These are phyloP conservation scores for Helleia helle DNA, from an alignment of 2,888 invertebrate genomes.

Conservation along the genomic window DNA sequence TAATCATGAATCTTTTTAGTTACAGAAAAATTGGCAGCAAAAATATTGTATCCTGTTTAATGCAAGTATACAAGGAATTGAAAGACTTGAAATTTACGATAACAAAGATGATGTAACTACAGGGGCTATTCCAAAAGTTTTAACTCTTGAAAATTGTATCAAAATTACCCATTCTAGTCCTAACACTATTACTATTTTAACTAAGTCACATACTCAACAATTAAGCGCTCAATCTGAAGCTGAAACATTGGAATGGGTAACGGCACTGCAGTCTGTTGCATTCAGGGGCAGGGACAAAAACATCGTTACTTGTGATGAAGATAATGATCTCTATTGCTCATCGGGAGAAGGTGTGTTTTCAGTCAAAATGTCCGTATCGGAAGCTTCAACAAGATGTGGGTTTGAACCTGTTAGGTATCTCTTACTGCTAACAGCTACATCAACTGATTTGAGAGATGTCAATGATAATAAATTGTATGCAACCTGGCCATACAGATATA, in stretches of 20 bases:
- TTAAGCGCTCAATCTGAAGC: slow-evolving; percentile 75
- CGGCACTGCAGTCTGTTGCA: slow-evolving; percentile 85
- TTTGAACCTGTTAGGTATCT: slow-evolving; percentile 82
- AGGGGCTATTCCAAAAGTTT: slow-evolving; percentile 80
- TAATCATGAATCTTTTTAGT: too few relatives aligned
- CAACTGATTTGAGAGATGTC: slow-evolving; percentile 81
- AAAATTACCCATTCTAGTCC: slow-evolving; percentile 83
- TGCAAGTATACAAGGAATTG: slow-evolving; percentile 89
- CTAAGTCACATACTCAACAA: slow-evolving; percentile 81
- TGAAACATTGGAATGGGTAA: slow-evolving; percentile 85
- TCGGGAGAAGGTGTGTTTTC: slow-evolving; percentile 87
- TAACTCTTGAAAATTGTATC: slow-evolving; percentile 89
- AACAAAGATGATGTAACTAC: slow-evolving; percentile 80
- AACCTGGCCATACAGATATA: slow-evolving; percentile 89
- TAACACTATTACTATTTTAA: slow-evolving; percentile 80
- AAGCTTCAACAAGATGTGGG: slow-evolving; percentile 84
- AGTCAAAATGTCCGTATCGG: slow-evolving; percentile 84
- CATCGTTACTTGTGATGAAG: slow-evolving; percentile 82
- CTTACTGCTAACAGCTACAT: slow-evolving; percentile 81
- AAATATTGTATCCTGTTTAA: slow-evolving; percentile 85
- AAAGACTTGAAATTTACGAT: slow-evolving; percentile 89
- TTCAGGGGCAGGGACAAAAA: slow-evolving; percentile 79
- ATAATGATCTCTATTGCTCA: slow-evolving; percentile 91
- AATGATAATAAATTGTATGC: slow-evolving; percentile 78
- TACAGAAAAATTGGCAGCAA: slow-evolving; percentile 88